Evolutionary conservation across 2,888 invertebrate genomes (phyloP).

Genomic region (Lochmaea capreae): DNA sequence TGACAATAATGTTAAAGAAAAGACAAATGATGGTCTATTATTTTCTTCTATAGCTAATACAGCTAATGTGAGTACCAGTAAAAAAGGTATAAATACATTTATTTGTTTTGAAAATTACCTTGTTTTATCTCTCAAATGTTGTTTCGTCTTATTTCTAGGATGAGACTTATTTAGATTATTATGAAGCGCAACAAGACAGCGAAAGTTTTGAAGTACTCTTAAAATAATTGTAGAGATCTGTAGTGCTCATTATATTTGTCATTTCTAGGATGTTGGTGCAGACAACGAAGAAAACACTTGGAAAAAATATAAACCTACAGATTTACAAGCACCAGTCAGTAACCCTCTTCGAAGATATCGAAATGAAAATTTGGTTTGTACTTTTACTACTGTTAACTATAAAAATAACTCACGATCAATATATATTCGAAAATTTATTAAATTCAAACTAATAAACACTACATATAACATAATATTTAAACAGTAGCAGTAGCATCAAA

Average conservation of each 20-base stretch:
- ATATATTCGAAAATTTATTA: too few species aligned
- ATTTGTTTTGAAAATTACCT: neutral
- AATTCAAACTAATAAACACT: too few species aligned
- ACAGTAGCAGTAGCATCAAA: too few species aligned
- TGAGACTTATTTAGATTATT: neutral
- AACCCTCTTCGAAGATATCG: too few species aligned
- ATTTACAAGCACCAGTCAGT: too few species aligned
- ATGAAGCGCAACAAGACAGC: neutral
- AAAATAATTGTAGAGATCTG: neutral
- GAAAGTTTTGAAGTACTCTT: neutral
- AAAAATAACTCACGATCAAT: too few species aligned
- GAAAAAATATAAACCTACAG: too few species aligned
- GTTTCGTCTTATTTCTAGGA: neutral
- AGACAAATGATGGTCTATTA: neutral
- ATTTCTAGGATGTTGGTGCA: neutral
- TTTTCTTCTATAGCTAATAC: neutral
- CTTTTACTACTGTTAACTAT: too few species aligned
- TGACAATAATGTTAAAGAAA: neutral
- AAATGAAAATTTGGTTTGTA: too few species aligned
- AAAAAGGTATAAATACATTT: neutral
- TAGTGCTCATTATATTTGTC: neutral
- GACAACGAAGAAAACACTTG: neutral
- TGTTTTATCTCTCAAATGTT: neutral
- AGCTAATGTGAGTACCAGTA: neutral
- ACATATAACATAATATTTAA: too few species aligned